Percentiles rank a stretch among this genome's conserved stretches.
These are phyloP conservation scores for Pipistrellus kuhlii DNA, from an alignment of 2,797 vertebrate genomes.

Conservation along the genomic window DNA sequence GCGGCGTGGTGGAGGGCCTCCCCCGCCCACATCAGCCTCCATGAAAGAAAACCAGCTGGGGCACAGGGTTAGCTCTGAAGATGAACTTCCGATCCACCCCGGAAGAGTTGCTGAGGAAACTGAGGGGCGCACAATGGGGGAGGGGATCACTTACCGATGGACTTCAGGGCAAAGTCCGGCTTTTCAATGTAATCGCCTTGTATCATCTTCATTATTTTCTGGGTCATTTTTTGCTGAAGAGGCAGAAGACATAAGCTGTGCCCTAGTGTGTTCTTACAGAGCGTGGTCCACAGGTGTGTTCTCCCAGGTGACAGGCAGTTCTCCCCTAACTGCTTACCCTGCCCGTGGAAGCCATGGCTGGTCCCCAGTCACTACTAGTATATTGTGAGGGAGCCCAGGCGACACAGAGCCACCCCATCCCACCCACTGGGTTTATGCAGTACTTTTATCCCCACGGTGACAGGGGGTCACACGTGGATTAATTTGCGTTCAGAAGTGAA, in stretches of 20 bases:
- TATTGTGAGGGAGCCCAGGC: background rate
- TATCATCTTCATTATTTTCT: conserved; percentile 79
- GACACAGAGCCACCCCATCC: background rate
- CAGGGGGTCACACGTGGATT: accelerated
- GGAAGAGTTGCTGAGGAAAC: background rate
- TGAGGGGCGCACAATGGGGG: background rate
- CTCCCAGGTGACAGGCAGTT: background rate
- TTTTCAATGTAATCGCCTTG: conserved; percentile 75
- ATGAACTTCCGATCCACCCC: background rate
- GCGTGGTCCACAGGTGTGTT: accelerated
- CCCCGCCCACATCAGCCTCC: background rate
- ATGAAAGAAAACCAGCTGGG: background rate
- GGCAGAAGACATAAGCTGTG: conserved; percentile 40
- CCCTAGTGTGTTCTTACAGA: background rate
- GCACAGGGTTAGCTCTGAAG: background rate
- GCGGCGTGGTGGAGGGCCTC: background rate
- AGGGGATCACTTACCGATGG: conserved; percentile 68
- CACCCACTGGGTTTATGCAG: background rate
- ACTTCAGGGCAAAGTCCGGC: conserved; percentile 81
- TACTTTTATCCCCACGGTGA: background rate
- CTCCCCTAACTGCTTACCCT: background rate
- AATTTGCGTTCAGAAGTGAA: too few species aligned
- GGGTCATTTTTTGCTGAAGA: conserved; percentile 76
- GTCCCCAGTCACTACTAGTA: accelerated
- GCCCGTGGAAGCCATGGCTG: background rate